Evolutionary conservation across 2,888 invertebrate genomes (phyloP).

Genomic region (Ametastegia equiseti): DNA sequence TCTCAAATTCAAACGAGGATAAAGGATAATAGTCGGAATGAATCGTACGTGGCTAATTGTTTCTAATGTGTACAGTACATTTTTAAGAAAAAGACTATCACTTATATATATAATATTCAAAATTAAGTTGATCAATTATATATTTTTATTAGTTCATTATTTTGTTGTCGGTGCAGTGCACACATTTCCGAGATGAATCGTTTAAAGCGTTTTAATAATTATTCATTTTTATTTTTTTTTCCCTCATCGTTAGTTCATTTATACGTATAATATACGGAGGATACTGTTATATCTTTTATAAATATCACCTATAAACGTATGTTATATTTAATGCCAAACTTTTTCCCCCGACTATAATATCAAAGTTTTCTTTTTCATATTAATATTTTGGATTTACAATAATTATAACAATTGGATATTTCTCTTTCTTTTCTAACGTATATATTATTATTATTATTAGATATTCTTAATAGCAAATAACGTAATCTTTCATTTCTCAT

Average conservation of each 20-base stretch:
- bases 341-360: not conserved
- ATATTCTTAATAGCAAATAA: too few species aligned
- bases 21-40: constrained; percentile 63
- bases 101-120: constrained; percentile 37
- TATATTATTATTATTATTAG: too few species aligned
- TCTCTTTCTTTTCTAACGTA: too few species aligned
- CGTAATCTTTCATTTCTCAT: too few species aligned
- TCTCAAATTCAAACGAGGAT: constrained; percentile 89
- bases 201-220: not conserved
- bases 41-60: constrained; percentile 16
- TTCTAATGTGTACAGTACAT: constrained; percentile 48
- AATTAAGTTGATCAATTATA: constrained; percentile 19
- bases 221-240: too few species aligned
- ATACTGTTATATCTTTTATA: too few species aligned
- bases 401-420: too few species aligned
- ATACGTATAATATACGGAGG: too few species aligned
- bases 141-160: constrained; percentile 6
- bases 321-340: not conserved
- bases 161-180: constrained; percentile 12
- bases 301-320: not conserved
- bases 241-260: not conserved
- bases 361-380: too few species aligned
- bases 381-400: too few species aligned
- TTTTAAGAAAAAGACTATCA: constrained; percentile 36
- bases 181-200: not conserved